Evolutionary conservation across 2,113 vertebrate species (phyloP).

Genomic region (Probosciger aterrimus): DNA sequence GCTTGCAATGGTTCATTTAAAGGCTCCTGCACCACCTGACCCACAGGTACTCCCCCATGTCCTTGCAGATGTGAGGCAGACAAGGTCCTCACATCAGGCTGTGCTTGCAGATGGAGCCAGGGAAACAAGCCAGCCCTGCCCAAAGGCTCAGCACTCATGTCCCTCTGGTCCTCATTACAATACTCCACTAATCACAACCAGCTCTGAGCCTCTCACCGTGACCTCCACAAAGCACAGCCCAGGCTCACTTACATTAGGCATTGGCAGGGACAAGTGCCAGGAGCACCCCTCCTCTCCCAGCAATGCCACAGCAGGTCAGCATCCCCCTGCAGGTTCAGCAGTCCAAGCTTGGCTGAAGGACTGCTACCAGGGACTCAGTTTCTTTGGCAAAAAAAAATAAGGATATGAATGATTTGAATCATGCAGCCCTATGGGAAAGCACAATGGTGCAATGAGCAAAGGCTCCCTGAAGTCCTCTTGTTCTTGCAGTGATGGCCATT

Average conservation of each 20-base stretch:
- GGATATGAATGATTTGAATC: not conserved
- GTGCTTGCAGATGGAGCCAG: not conserved
- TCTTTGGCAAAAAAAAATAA: not conserved
- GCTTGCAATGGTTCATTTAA: not conserved
- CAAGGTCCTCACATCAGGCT: not conserved
- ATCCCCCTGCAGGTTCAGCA: not conserved
- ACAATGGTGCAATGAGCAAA: not conserved
- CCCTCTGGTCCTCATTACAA: not conserved
- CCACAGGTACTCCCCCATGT: accelerated
- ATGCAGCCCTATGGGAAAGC: not conserved
- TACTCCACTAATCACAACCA: not conserved
- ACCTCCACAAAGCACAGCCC: not conserved
- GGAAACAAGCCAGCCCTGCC: not conserved
- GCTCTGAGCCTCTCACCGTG: not conserved
- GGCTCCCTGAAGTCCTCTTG: not conserved
- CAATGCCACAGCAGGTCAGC: not conserved
- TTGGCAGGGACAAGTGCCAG: not conserved
- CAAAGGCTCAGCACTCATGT: not conserved
- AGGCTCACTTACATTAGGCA: not conserved
- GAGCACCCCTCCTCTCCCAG: not conserved
- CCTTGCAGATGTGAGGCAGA: not conserved
- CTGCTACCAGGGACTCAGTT: not conserved
- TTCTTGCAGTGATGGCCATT: not conserved
- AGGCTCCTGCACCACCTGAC: not conserved
- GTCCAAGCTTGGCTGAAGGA: not conserved